Evolutionary conservation across 2,888 invertebrate genomes (phyloP).

Genomic region (Chesias legatella): DNA sequence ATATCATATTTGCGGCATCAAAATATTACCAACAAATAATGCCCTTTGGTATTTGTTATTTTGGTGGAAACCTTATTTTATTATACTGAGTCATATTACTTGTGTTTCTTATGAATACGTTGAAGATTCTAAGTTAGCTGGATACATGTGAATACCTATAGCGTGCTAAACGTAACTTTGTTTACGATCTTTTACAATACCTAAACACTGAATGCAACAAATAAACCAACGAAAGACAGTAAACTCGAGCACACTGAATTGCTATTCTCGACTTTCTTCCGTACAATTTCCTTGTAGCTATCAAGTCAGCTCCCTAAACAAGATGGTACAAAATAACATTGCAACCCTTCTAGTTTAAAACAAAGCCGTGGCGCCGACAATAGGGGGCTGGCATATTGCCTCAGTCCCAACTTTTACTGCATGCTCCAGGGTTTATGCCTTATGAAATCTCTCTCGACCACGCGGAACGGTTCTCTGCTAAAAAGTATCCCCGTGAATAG

Average conservation of each 20-base stretch:
- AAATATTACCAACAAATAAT: conserved; percentile 65
- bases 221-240: conserved; percentile 8
- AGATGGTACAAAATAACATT: conserved; percentile 38
- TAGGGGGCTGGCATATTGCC: conserved; percentile 70
- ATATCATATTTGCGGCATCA: conserved; percentile 64
- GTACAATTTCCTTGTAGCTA: conserved; percentile 27
- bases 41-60: conserved; percentile 38
- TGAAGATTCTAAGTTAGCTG: conserved; percentile 16
- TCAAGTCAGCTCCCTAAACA: conserved; percentile 26
- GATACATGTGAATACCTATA: conserved; percentile 1
- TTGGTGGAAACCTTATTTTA: conserved; percentile 29
- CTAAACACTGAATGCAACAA: conserved; percentile 8
- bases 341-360: conserved; percentile 61
- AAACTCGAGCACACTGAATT: conserved; percentile 18
- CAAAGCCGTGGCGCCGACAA: conserved; percentile 61
- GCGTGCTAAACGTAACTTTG: conserved; percentile 6
- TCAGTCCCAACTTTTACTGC: conserved; percentile 65
- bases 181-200: conserved; percentile 2
- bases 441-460: conserved; percentile 66
- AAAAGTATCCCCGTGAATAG: conserved; percentile 54
- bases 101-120: conserved; percentile 1
- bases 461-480: conserved; percentile 48
- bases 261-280: conserved; percentile 18
- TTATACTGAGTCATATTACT: conserved; percentile 11
- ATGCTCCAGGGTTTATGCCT: conserved; percentile 69